Percentiles rank a stretch among this genome's conserved stretches.
phyloP scores from a whole-genome alignment of 2,888 invertebrate genomes.

The Noctua pronuba region DNA sequence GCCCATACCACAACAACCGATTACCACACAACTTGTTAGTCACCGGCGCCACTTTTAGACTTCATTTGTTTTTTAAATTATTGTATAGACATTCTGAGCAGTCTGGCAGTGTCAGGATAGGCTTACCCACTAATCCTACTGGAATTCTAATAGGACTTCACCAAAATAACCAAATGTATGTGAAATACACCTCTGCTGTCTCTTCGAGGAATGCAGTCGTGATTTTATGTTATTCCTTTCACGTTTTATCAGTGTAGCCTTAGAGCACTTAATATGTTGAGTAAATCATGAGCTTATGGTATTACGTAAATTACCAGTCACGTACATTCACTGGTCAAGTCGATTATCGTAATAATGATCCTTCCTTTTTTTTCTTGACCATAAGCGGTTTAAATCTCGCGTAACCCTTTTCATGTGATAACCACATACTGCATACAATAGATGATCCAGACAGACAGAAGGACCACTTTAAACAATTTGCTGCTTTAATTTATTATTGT shows the following conservation, averaged over 20 bases:
- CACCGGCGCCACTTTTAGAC: too few relatives aligned
- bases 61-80: too few relatives aligned
- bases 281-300: background rate
- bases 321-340: constrained; percentile 8
- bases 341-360: background rate
- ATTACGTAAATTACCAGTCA: background rate
- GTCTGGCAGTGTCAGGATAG: too few relatives aligned
- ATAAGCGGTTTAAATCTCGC: constrained; percentile 31
- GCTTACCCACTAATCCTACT: too few relatives aligned
- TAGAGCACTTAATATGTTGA: background rate
- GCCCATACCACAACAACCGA: too few relatives aligned
- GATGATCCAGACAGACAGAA: constrained; percentile 22
- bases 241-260: background rate
- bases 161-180: background rate
- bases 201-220: background rate
- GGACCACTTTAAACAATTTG: background rate
- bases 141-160: background rate
- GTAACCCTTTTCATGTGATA: constrained; percentile 27
- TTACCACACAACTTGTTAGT: too few relatives aligned
- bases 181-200: background rate
- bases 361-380: constrained; percentile 6
- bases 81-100: too few relatives aligned
- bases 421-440: background rate
- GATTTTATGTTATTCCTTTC: background rate
- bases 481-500: too few relatives aligned